Evolutionary conservation across 2,797 vertebrate genomes (phyloP), one percentile per base, ranked within the genome.

Genomic region (Enteromius thamalakanensis): DNA sequence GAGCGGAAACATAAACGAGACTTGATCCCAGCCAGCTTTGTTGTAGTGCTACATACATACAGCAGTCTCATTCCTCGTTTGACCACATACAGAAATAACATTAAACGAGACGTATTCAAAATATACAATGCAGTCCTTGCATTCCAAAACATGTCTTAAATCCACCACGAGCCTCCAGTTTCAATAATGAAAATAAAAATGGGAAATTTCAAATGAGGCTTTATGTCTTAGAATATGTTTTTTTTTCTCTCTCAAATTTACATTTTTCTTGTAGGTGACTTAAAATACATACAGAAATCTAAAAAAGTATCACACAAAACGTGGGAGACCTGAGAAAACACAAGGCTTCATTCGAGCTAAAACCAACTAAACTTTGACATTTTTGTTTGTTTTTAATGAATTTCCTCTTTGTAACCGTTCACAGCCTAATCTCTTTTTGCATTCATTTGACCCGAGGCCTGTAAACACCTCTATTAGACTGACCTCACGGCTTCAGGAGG

Each of bases 381-480:
- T 37, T 21, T 34, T 8, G 26, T 17, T 64, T 64, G 6, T 34
- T 60, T 40, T 40, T 9, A 23, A 76, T 45, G 10, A 67, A 19
- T 85, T 79, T 76, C 26, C 32, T 72, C 55, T 80, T 76, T 72
- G 62, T 19, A 65, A 64, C 29, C 19, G 55, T 64, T 49, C 26
- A 17, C 53, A 71, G 75, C 76, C 78, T 67, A 71, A 84, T 65
- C 53, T 76, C 23, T 29, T 75, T 80, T 86, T 69, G 69, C 81
- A 60, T 85, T 55, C 0, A 1, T 55, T 70, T 62, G 51, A 84
- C 75, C 79, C 79, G 19, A 79, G 86, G 32, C 42, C 51, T 65
- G 12, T 72, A 69, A 45, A 19, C 53, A 2, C 14, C 62, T 15
- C 15, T 51, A 71, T n/a, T 83, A 53, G 74, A 47, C 3, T 45